A percentile compares a stretch with the other conserved stretches of the same genome.
Evolutionary conservation across 2,113 vertebrate species (phyloP).

Genomic region (Myrmecophaga tridactyla): DNA sequence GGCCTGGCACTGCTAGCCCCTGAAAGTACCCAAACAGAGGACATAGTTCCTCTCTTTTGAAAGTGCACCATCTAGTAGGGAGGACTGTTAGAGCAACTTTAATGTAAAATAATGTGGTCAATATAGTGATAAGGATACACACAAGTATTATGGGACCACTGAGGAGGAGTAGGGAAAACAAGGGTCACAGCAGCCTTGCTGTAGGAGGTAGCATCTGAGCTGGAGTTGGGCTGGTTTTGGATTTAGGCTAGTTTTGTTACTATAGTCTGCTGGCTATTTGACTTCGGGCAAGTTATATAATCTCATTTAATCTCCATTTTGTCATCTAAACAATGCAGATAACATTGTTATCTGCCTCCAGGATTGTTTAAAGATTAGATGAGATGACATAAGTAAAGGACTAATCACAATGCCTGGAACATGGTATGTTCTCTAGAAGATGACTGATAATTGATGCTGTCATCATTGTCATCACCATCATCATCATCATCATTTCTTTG

Average conservation of each 20-base stretch:
- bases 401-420: not conserved
- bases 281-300: not conserved
- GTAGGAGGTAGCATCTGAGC: not conserved
- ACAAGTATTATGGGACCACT: not conserved
- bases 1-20: not conserved
- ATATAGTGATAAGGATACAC: no score
- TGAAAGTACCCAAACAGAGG: not conserved
- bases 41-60: not conserved
- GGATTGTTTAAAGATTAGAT: not conserved
- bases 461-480: not conserved
- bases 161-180: fast-evolving
- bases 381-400: not conserved
- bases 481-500: not conserved
- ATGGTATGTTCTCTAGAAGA: not conserved
- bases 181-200: not conserved
- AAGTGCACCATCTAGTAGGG: not conserved
- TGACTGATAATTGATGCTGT: not conserved
- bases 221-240: not conserved
- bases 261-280: not conserved
- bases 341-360: not conserved
- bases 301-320: not conserved
- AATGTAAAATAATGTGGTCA: not conserved
- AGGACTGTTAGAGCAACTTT: not conserved
- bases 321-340: not conserved
- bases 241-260: not conserved